Evolutionary conservation across 2,797 vertebrate species (phyloP), one percentile per base, ranked within the genome.

Genomic region (Acipenser transmontanus): DNA sequence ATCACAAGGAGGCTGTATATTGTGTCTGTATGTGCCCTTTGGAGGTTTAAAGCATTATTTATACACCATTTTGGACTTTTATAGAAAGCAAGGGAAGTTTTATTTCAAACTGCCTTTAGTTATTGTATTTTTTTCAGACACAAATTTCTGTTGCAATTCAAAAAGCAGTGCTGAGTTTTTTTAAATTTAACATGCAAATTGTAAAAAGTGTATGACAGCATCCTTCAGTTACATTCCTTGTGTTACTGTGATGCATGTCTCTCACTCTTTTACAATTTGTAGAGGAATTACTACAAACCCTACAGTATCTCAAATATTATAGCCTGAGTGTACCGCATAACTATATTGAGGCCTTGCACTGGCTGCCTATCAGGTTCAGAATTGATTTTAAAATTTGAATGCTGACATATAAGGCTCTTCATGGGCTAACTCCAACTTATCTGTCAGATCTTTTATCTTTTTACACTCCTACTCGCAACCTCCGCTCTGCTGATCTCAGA

Each of bases 101-200:
- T 6, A 57, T 11, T n/a, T 57, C 14, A 57, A 57, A 57, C 54
- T 57, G 54, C 9, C n/a, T n/a, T 7, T 13, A 11, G 54, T 57
- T 11, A 57, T 57, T 57, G 9, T n/a, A 17, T 57, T n/a, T 7
- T n/a, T 4, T 7, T 57, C 66, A 62, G 49, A 61, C 59, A 67
- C 11, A 49, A 59, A 49, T 72, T 71, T 64, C 70, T 67, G 64
- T 69, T 73, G 65, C 65, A 68, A 47, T 63, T 64, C 74, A 69
- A 76, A 68, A 73, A 73, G 76, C 72, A 13, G 14, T 67, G 66
- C 71, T 72, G 68, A 78, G 73, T 84, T 79, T 77, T 66, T 75
- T 67, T 4, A 50, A 54, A 65, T 66, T 48, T 62, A 47, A 59
- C 56, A 20, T 6, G 50, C 17, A 6, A 6, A 8, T 54, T 50